Conservation (phyloP, 1,140 invertebrate species). For the Papilio dardanus region DNA sequence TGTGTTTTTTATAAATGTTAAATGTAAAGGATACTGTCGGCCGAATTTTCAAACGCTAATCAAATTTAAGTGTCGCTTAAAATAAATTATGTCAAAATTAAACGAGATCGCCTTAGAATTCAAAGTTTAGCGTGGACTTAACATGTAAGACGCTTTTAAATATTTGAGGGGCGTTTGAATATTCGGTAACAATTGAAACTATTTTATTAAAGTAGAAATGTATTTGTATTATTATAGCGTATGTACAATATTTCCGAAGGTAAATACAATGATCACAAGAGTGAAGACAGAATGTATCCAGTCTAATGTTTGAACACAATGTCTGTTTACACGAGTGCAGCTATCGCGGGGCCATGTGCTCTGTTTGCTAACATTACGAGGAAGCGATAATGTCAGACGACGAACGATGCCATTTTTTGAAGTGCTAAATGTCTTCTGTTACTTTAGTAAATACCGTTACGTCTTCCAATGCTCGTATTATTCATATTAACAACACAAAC, state of each 20-base stretch:
- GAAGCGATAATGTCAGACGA: slow-evolving; percentile 15
- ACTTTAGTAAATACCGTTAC: not conserved
- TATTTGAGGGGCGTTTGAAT: too few species aligned
- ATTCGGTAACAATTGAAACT: too few species aligned
- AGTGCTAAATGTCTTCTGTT: not conserved
- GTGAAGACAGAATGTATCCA: not conserved
- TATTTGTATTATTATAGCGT: not conserved
- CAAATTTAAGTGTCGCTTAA: too few species aligned
- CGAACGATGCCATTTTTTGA: not conserved
- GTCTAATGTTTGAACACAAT: slow-evolving; percentile 17
- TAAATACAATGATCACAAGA: not conserved
- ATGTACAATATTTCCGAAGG: not conserved
- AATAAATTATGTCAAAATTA: too few species aligned
- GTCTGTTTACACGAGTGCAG: slow-evolving; percentile 29
- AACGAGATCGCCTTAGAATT: too few species aligned
- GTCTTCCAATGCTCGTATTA: not conserved
- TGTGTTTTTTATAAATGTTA: too few species aligned
- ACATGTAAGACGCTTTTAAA: too few species aligned
- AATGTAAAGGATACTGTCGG: too few species aligned
- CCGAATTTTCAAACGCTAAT: too few species aligned
- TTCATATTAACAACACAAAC: not conserved
- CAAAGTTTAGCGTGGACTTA: too few species aligned
- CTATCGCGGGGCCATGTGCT: slow-evolving; percentile 32
- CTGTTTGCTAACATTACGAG: slow-evolving; percentile 26
- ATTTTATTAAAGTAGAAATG: too few species aligned